Evolutionary conservation across 2,888 invertebrate genomes (phyloP), one percentile per base, ranked within the genome.

Genomic region (Yponomeuta sedellus): DNA sequence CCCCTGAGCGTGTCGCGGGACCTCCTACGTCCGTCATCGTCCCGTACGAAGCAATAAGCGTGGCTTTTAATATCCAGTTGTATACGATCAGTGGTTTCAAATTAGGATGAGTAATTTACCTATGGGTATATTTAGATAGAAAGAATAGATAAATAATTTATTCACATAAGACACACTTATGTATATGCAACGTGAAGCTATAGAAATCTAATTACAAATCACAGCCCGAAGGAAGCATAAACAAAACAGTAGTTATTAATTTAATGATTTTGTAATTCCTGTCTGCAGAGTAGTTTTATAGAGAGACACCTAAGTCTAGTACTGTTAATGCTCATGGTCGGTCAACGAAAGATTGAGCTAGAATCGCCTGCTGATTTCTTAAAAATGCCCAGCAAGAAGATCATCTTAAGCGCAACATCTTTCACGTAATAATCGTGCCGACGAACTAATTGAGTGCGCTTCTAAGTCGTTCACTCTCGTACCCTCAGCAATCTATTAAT

Each of bases 401-500:
- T 59, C n/a, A 16, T 59, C 40, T 59, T 20, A 56, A 20, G 34
- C 20, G 59, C 22, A 39, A 12, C 22, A 40, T 61, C 63, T 40
- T 63, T 44, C 44, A 19, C 63, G 40, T 52, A 22, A 61, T 16
- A 66, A 28, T 19, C 22, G 70, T 71, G 71, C 68, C 71, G 69
- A 71, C 68, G 67, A 66, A 69, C 74, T 71, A 71, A 75, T 76
- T 75, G 78, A 75, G 71, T 75, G 71, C 76, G 76, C 77, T 80
- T 76, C 73, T 67, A 70, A 72, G 70, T 76, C 72, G 75, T 74
- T 73, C 72, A 71, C 28, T 57, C 20, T n/a, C 20, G 62, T 64
- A 61, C 68, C 73, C 74, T 77, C 75, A 72, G 72, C 73, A 78
- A 75, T 77, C 78, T 81, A 82, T 85, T 82, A 83, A 75, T 76